Percentiles rank a stretch among this genome's conserved stretches.
Conservation (phyloP, 2,797 vertebrate species). For the Austrolebias charrua region DNA sequence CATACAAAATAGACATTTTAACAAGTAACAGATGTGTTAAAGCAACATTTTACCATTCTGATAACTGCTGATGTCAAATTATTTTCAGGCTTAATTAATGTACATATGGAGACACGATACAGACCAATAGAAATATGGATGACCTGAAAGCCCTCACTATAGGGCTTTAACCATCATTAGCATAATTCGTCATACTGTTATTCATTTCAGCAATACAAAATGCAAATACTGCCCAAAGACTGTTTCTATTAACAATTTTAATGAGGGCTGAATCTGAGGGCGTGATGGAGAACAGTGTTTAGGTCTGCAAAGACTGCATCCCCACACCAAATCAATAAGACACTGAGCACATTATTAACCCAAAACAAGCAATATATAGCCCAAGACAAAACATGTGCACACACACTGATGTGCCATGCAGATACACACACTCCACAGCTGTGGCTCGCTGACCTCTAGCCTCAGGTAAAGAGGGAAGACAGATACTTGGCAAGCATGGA, state of each 20-base stretch:
- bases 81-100: neutral
- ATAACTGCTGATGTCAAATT: neutral
- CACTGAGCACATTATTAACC: neutral
- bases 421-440: constrained; percentile 31
- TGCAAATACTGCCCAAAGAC: constrained; percentile 37
- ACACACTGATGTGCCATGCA: neutral
- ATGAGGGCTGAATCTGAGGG: constrained; percentile 24
- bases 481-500: constrained; percentile 37
- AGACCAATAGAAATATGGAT: neutral
- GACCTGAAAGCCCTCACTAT: constrained; percentile 1
- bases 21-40: neutral
- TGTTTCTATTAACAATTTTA: constrained; percentile 26
- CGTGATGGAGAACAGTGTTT: constrained; percentile 23
- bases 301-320: neutral
- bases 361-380: neutral
- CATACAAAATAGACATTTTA: neutral
- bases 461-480: constrained; percentile 36
- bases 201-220: constrained; percentile 38
- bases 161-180: constrained; percentile 24
- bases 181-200: constrained; percentile 32
- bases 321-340: too few relatives aligned
- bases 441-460: constrained; percentile 52
- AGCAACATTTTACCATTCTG: neutral
- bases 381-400: neutral
- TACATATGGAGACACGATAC: neutral